phyloP scores from a whole-genome alignment of 2,113 vertebrate species.

The Mandrillus leucophaeus region DNA sequence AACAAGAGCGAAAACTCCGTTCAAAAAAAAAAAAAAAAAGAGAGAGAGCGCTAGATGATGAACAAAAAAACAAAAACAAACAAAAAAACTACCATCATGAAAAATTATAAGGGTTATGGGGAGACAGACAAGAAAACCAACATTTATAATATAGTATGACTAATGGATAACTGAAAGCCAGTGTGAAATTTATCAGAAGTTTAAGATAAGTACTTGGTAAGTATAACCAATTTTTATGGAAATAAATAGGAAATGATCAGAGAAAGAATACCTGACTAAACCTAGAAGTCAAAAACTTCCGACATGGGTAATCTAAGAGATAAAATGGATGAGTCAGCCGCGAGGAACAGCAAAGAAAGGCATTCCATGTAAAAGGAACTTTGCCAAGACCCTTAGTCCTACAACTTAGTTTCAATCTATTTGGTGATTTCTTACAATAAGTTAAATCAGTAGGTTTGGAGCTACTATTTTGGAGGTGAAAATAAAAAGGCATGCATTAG shows the following conservation, averaged over 20 bases:
- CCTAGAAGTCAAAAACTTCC: background rate
- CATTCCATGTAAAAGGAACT: background rate
- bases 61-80: background rate
- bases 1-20: no score
- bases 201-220: background rate
- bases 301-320: background rate
- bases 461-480: background rate
- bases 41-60: background rate
- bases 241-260: conserved; percentile 5
- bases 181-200: conserved; percentile 31
- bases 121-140: background rate
- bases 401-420: background rate
- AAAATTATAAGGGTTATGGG: background rate
- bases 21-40: no score
- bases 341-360: background rate
- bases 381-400: background rate
- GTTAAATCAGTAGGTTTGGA: background rate
- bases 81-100: background rate
- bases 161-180: background rate
- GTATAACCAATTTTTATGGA: background rate
- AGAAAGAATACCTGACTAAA: background rate
- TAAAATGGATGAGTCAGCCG: background rate
- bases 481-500: background rate
- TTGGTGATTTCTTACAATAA: conserved; percentile 18
- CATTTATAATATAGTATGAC: background rate